Percentiles rank a stretch among this genome's conserved stretches.
These are phyloP conservation scores for Melitaea cinxia DNA, from an alignment of 1,140 invertebrate species.

Conservation along the genomic window DNA sequence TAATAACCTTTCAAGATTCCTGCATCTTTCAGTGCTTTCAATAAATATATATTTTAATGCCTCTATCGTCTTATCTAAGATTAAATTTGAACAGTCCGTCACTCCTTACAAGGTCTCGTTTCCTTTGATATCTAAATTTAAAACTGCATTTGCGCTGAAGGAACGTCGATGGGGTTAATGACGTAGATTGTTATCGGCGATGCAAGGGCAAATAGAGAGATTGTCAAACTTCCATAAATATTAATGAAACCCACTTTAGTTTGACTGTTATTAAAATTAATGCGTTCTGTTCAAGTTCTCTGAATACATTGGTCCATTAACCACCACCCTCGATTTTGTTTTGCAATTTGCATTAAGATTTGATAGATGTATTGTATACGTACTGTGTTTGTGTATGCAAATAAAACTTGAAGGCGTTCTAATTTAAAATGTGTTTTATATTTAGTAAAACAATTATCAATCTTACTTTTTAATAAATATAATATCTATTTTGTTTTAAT, in stretches of 20 bases:
- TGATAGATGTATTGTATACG: constrained; percentile 15
- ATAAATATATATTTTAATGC: constrained; percentile 34
- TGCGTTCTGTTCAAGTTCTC: constrained; percentile 53
- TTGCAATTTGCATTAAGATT: constrained; percentile 3
- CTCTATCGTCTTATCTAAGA: constrained; percentile 7
- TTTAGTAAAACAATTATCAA: too few species aligned
- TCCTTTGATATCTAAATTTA: constrained; percentile 7
- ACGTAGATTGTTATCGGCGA: constrained; percentile 31
- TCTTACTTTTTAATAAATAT: too few species aligned
- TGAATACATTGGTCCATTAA: constrained; percentile 31
- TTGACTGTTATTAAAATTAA: constrained; percentile 66
- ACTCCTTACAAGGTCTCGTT: not conserved
- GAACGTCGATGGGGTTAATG: constrained; percentile 30
- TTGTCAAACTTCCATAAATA: constrained; percentile 64
- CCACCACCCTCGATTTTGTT: constrained; percentile 8
- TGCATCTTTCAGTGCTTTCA: constrained; percentile 48
- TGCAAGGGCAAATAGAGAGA: constrained; percentile 34
- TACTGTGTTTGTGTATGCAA: not conserved
- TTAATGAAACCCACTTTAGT: constrained; percentile 59
- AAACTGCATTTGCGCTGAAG: constrained; percentile 19
- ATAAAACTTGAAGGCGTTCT: not conserved
- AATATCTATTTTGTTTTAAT: too few species aligned
- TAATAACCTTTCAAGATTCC: constrained; percentile 68
- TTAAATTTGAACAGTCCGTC: constrained; percentile 14
- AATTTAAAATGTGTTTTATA: not conserved